Evolutionary conservation across 2,113 vertebrate genomes (phyloP).

Genomic region (Probosciger aterrimus): DNA sequence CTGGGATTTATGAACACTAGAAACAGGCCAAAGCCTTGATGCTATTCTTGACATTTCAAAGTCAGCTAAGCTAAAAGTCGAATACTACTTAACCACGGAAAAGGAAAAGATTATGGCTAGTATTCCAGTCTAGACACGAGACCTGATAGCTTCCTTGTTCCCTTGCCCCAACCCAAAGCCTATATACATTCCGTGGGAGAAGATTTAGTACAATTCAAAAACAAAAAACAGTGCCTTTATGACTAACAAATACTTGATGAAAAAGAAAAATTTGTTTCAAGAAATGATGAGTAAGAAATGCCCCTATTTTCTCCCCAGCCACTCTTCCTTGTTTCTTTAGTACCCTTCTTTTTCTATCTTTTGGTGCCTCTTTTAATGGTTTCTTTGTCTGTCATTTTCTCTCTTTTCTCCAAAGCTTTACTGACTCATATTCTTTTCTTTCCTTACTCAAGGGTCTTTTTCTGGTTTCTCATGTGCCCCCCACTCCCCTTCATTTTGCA

Average conservation of each 20-base stretch:
- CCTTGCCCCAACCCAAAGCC: neutral
- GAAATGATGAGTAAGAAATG: neutral
- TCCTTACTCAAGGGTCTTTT: neutral
- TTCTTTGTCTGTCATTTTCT: neutral
- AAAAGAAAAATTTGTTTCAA: neutral
- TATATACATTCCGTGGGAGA: neutral
- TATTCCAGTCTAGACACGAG: neutral
- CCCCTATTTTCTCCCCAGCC: neutral
- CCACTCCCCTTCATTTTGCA: neutral
- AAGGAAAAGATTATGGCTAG: neutral
- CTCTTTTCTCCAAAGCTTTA: neutral
- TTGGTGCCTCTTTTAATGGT: neutral
- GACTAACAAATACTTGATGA: neutral
- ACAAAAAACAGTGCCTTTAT: neutral
- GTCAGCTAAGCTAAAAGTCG: neutral
- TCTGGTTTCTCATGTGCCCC: neutral
- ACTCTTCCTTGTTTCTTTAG: neutral
- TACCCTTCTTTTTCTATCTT: neutral
- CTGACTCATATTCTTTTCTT: neutral
- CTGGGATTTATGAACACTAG: neutral
- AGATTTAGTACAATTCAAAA: neutral
- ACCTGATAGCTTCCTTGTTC: neutral
- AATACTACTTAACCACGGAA: neutral
- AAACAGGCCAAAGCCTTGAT: neutral
- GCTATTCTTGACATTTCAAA: neutral